A percentile compares a stretch with the other conserved stretches of the same genome.
phyloP scores from a whole-genome alignment of 2,797 vertebrate genomes.

The Coccyzus lansbergi region DNA sequence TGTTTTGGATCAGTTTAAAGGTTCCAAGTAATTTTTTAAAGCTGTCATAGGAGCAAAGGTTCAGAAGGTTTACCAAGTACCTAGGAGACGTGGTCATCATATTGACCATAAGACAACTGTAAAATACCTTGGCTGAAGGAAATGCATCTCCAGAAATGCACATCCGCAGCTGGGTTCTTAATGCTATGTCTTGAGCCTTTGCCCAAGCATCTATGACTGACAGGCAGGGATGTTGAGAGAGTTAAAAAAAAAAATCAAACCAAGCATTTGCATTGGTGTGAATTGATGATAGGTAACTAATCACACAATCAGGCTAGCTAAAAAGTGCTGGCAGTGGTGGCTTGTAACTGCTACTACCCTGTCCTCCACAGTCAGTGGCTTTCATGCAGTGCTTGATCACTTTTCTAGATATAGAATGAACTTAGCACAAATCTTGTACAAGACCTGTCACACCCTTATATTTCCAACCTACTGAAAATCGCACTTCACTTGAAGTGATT shows the following conservation, averaged over 20 bases:
- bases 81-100: neutral
- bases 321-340: neutral
- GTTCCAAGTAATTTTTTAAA: neutral
- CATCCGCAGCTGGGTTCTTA: neutral
- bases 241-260: too few relatives aligned
- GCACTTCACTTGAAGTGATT: neutral
- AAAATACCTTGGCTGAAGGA: neutral
- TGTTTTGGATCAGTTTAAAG: neutral
- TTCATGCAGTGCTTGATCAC: neutral
- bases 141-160: neutral
- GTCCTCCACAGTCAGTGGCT: neutral
- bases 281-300: neutral
- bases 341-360: neutral
- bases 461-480: neutral
- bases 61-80: neutral
- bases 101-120: neutral
- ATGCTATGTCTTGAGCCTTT: neutral
- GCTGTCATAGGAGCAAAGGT: neutral
- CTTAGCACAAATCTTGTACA: neutral
- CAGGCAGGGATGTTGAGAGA: neutral
- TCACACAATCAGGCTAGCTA: neutral
- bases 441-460: neutral
- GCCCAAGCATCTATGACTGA: neutral
- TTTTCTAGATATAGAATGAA: neutral
- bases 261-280: neutral